A percentile compares a stretch with the other conserved stretches of the same genome.
phyloP scores from a whole-genome alignment of 2,113 vertebrate species.

The Alligator sinensis region DNA sequence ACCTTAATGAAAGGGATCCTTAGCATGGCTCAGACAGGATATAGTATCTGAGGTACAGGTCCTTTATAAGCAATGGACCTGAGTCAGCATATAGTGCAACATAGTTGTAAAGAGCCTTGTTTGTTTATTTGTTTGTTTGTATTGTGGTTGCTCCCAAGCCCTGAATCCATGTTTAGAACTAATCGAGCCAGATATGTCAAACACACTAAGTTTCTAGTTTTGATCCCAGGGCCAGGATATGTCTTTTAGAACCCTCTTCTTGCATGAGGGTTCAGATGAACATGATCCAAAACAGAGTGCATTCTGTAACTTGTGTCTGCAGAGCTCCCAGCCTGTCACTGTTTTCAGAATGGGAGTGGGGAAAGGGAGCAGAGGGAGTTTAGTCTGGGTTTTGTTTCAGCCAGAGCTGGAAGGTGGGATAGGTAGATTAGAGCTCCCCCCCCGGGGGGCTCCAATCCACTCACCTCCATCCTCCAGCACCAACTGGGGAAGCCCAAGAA shows the following conservation, averaged over 20 bases:
- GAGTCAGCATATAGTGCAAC: neutral
- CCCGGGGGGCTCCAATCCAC: too few relatives aligned
- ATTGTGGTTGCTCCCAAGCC: neutral
- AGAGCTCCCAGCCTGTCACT: neutral
- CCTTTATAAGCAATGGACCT: neutral
- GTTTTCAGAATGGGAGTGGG: neutral
- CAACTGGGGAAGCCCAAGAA: too few relatives aligned
- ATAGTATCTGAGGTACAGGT: fast-evolving
- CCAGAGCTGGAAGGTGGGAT: too few relatives aligned
- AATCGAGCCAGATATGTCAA: neutral
- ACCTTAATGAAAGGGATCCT: neutral
- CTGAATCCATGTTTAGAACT: neutral
- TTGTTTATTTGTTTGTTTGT: neutral
- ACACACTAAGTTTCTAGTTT: neutral
- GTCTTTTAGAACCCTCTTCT: neutral
- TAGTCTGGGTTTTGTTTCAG: too few relatives aligned
- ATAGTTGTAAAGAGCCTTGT: neutral
- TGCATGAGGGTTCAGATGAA: neutral
- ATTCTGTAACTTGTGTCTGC: too few relatives aligned
- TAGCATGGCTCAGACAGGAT: fast-evolving
- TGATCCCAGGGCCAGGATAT: neutral
- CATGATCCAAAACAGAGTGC: neutral
- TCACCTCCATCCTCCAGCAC: too few relatives aligned
- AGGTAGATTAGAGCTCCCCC: too few relatives aligned
- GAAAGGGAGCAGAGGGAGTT: neutral